phyloP scores from a whole-genome alignment of 2,797 vertebrate genomes.

The Thaleichthys pacificus region DNA sequence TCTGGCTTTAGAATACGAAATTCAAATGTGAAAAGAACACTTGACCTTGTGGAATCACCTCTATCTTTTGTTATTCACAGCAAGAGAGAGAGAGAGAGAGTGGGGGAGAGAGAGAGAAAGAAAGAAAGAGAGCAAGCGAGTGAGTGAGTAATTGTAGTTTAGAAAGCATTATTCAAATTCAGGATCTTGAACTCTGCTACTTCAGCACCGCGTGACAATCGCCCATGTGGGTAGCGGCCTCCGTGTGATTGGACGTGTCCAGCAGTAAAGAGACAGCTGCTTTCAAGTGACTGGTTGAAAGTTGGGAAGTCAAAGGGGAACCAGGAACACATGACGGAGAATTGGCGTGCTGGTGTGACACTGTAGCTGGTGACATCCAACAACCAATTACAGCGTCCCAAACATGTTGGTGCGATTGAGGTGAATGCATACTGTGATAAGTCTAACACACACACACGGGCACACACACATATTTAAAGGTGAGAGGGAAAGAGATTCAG shows the following conservation, averaged over 20 bases:
- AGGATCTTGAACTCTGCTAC: not conserved
- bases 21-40: not conserved
- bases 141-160: not conserved
- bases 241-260: slow-evolving; percentile 1
- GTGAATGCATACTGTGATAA: not conserved
- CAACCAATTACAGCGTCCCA: not conserved
- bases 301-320: not conserved
- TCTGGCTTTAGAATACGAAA: not conserved
- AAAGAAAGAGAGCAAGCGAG: not conserved
- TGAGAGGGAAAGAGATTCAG: not conserved
- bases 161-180: slow-evolving; percentile 21
- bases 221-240: not conserved
- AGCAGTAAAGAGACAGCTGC: not conserved
- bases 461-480: not conserved
- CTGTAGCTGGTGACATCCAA: not conserved
- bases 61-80: not conserved
- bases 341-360: not conserved
- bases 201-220: not conserved
- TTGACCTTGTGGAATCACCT: not conserved
- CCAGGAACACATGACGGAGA: not conserved
- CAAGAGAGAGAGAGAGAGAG: not conserved
- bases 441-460: not conserved
- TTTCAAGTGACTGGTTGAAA: not conserved
- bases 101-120: not conserved
- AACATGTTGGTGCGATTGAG: not conserved